Evolutionary conservation across 2,888 invertebrate species (phyloP).

Genomic region (Drosophila leonis): DNA sequence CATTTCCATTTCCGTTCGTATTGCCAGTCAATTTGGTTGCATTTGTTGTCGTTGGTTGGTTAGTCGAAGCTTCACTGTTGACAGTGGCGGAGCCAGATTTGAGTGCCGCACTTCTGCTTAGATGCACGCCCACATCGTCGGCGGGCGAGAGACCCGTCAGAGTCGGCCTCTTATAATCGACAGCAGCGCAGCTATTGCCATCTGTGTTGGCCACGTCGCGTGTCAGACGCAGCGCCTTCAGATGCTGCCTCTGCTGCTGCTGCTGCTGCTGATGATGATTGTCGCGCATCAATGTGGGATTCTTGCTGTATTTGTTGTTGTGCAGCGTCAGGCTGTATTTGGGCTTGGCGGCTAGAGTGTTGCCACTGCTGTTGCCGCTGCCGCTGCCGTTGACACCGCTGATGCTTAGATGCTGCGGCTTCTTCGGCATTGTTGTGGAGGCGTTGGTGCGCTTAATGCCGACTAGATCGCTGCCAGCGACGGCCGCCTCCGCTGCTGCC

Average conservation of each 20-base stretch:
- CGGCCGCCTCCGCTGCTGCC: slow-evolving; percentile 57
- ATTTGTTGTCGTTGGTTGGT: slow-evolving; percentile 40
- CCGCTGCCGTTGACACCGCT: slow-evolving; percentile 22
- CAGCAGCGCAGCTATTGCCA: slow-evolving; percentile 10
- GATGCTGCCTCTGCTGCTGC: slow-evolving; percentile 61
- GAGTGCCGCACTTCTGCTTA: slow-evolving; percentile 40
- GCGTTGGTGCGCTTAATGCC: slow-evolving; percentile 24
- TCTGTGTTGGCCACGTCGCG: slow-evolving; percentile 51
- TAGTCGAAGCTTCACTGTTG: slow-evolving; percentile 64
- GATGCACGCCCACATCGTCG: slow-evolving; percentile 65
- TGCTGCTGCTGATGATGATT: slow-evolving; percentile 60
- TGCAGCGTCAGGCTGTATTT: slow-evolving; percentile 80
- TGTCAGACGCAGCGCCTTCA: slow-evolving; percentile 72
- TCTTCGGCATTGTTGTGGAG: slow-evolving; percentile 77
- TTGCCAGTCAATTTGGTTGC: slow-evolving; percentile 54
- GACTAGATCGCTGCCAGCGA: slow-evolving; percentile 31
- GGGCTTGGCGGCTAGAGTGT: slow-evolving; percentile 47
- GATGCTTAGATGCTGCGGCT: slow-evolving; percentile 73
- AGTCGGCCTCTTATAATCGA: slow-evolving; percentile 64
- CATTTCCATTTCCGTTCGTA: slow-evolving; percentile 44
- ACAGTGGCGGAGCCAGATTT: slow-evolving; percentile 35
- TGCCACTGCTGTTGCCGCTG: slow-evolving; percentile 21
- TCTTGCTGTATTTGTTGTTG: slow-evolving; percentile 63
- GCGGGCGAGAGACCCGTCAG: slow-evolving; percentile 50
- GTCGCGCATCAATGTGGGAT: slow-evolving; percentile 50